Base-by-base conservation (phyloP, 2,888 invertebrate genomes). In the Clostera curtula region DNA sequence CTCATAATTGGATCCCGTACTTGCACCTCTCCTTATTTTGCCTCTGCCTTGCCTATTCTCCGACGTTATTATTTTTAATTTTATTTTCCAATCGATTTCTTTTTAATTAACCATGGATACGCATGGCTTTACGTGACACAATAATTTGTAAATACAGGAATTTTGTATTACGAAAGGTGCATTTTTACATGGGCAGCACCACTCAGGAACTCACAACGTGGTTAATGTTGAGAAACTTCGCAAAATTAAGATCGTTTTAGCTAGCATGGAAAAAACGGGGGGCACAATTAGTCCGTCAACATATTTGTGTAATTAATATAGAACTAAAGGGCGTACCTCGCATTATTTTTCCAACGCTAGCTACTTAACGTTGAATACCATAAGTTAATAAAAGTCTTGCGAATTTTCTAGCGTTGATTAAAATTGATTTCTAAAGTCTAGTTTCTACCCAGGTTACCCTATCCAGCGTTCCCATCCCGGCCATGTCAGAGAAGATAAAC, bases 401-500 rank as follows among this genome's bases (percentile, higher is more conserved):
- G 67, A 64, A 63, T 66, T 67, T 68, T 72, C 63, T 59, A 56
- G 54, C 43, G 33, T 38, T 36, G 43, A 56, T 49, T 23, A 10
- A 5, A 38, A 50, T 60, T 56, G 57, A 49, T 56, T 57, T 61
- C 34, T 64, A 55, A 60, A 41, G 56, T 65, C 45, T 61, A 59
- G 51, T 69, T 73, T 74, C 49, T 71, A 75, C 75, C 76, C 75
- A 77, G 80, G 79, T 74, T 43, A 71, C 74, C 80, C 76, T 72
- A 67, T 66, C 80, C 80, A 77, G 79, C 68, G 72, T 65, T 75
- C 80, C 80, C 67, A 63, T 77, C 82, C 79, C 69, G 74, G 75
- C 70, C 56, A 76, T 79, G 75, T 70, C 77, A 71, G 56, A 62
- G 73, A 68, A 73, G 72, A 71, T 46, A 76, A 83, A 80, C 80